These are phyloP conservation scores for Asarcornis scutulata DNA, from an alignment of 2,113 vertebrate species.

Conservation along the genomic window DNA sequence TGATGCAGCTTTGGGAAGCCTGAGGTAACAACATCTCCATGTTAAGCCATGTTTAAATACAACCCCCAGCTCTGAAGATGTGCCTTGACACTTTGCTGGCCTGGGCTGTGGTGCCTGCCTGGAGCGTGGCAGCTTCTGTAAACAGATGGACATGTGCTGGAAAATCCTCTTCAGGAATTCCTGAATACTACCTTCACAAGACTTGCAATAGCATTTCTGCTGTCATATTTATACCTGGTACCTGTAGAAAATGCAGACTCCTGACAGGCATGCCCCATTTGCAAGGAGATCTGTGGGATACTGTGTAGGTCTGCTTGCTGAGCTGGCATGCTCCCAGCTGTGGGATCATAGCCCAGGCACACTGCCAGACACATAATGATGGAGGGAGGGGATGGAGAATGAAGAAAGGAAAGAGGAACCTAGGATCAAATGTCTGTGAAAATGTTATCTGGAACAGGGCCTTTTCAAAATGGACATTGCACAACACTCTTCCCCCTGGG, in stretches of 20 bases:
- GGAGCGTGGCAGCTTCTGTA: neutral
- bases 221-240: neutral
- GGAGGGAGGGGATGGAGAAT: neutral
- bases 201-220: neutral
- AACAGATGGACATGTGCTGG: neutral
- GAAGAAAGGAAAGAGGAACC: neutral
- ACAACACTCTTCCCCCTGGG: neutral
- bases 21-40: neutral
- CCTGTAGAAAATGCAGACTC: neutral
- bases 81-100: neutral
- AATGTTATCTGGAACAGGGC: neutral
- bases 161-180: neutral
- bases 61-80: neutral
- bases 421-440: neutral
- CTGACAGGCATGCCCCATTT: neutral
- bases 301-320: neutral
- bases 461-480: neutral
- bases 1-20: neutral
- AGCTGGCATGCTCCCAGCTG: neutral
- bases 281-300: neutral
- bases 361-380: neutral
- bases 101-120: neutral
- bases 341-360: neutral
- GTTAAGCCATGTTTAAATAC: neutral
- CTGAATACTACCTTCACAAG: neutral